These are phyloP conservation scores for Symphodus melops DNA, from an alignment of 2,113 vertebrate species.

Conservation along the genomic window DNA sequence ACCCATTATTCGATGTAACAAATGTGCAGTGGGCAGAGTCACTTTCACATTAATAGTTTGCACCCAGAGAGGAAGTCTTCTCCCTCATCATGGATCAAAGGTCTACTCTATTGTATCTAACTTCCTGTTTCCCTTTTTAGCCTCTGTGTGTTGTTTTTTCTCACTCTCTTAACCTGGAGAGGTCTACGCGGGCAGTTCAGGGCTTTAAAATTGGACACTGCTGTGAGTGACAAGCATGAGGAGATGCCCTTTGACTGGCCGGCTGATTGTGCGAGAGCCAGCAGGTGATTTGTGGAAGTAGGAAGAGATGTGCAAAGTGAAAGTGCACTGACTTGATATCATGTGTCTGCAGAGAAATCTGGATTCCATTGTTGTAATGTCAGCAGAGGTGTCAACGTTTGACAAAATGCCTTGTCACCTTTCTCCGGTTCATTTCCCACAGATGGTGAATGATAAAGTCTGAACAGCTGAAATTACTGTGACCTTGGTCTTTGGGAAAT, in stretches of 20 bases:
- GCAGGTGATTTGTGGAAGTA: conserved; percentile 60
- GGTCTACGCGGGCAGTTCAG: conserved; percentile 18
- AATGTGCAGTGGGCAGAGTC: conserved; percentile 84
- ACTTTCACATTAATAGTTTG: conserved; percentile 88
- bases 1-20: conserved; percentile 86
- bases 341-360: conserved; percentile 54
- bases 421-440: conserved; percentile 43
- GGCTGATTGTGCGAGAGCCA: conserved; percentile 16
- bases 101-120: conserved; percentile 93
- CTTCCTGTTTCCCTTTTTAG: conserved; percentile 91
- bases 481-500: conserved; percentile 45
- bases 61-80: conserved; percentile 83
- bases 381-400: conserved; percentile 60
- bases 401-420: conserved; percentile 59
- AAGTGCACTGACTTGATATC: conserved; percentile 55
- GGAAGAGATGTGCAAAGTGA: conserved; percentile 47
- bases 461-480: conserved; percentile 30
- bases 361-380: conserved; percentile 70
- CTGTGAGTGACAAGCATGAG: conserved; percentile 73
- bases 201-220: conserved; percentile 47
- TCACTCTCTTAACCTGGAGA: conserved; percentile 70
- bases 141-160: conserved; percentile 79
- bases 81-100: conserved; percentile 89
- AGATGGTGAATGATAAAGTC: conserved; percentile 40
- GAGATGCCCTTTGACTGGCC: conserved; percentile 74